These are phyloP conservation scores for Ascaphus truei DNA, from an alignment of 2,113 vertebrate species.

Conservation along the genomic window DNA sequence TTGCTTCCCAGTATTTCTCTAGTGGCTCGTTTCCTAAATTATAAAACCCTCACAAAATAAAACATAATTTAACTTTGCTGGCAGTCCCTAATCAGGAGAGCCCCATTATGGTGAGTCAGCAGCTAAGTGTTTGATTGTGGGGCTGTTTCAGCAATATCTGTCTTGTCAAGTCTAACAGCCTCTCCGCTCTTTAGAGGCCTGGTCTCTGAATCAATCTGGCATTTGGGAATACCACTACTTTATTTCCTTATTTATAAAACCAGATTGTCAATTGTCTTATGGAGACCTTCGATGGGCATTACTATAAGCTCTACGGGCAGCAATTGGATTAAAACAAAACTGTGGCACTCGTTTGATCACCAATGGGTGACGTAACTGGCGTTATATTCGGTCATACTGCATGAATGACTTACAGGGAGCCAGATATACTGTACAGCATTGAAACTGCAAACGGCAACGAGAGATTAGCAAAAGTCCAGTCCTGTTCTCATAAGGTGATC, in stretches of 20 bases:
- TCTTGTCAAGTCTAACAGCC: background rate
- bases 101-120: background rate
- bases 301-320: no score
- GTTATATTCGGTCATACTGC: background rate
- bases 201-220: no score
- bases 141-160: background rate
- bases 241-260: background rate
- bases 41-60: conserved; percentile 3
- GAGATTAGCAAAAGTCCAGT: background rate
- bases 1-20: background rate
- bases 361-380: background rate
- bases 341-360: background rate
- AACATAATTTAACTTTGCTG: conserved; percentile 1
- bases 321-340: background rate
- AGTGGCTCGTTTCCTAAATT: background rate
- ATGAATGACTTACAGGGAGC: background rate
- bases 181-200: background rate
- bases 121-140: background rate
- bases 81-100: background rate
- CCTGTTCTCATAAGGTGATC: background rate
- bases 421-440: background rate
- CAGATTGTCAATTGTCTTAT: no score
- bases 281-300: no score
- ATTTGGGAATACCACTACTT: background rate
- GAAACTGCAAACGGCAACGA: background rate